A percentile compares a stretch with the other conserved stretches of the same genome.
These are phyloP conservation scores for Sula dactylatra DNA, from an alignment of 2,113 vertebrate genomes.

Conservation along the genomic window DNA sequence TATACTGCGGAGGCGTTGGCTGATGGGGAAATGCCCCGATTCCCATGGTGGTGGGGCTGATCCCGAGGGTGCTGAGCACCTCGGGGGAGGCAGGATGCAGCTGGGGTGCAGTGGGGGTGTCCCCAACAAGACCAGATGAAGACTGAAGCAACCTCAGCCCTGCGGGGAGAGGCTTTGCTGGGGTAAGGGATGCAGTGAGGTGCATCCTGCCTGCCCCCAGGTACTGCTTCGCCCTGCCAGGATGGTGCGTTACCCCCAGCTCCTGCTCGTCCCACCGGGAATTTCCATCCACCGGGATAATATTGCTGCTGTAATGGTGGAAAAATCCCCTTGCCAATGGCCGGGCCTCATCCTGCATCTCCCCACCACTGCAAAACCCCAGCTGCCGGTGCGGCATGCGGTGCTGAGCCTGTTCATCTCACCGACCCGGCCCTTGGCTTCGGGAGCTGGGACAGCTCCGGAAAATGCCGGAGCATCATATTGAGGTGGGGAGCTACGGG, in stretches of 20 bases:
- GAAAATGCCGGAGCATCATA: not conserved
- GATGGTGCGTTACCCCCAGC: not conserved
- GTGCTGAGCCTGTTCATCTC: not conserved
- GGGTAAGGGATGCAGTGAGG: not conserved
- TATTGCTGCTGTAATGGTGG: fast-evolving
- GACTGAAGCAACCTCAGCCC: not conserved
- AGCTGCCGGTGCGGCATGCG: fast-evolving
- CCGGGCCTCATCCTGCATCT: not conserved
- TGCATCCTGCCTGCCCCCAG: not conserved
- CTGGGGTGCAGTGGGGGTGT: not conserved
- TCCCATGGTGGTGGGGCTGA: not conserved
- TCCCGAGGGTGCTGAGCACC: not conserved
- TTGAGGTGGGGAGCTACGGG: not conserved
- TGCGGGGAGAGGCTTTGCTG: not conserved
- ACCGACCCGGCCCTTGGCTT: not conserved
- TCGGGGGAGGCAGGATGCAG: not conserved
- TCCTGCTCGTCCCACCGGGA: not conserved
- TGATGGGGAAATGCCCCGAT: not conserved
- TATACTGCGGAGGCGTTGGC: not conserved
- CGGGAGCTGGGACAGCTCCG: fast-evolving
- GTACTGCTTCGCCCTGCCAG: not conserved
- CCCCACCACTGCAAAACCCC: not conserved
- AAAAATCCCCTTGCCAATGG: not conserved
- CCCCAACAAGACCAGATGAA: not conserved
- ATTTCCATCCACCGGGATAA: not conserved